Conservation (phyloP, 2,888 invertebrate species). For the Venusia cambrica region DNA sequence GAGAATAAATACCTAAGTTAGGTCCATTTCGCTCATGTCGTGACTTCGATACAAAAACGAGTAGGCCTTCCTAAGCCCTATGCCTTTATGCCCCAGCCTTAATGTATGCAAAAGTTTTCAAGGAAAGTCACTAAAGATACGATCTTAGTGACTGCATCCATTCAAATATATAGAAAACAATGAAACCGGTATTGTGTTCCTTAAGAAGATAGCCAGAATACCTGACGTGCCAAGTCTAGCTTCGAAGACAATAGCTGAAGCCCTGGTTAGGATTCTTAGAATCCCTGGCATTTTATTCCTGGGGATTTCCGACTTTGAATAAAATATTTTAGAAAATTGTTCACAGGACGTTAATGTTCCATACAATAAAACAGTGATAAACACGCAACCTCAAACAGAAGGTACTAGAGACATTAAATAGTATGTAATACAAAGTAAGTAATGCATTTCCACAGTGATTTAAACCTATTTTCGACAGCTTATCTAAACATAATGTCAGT, state of each 20-base stretch:
- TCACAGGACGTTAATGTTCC: too few relatives aligned
- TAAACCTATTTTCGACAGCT: too few relatives aligned
- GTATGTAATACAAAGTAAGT: too few relatives aligned
- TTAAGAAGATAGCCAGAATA: constrained; percentile 51
- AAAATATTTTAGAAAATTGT: too few relatives aligned
- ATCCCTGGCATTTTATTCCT: constrained; percentile 32
- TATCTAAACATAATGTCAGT: too few relatives aligned
- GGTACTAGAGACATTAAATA: too few relatives aligned
- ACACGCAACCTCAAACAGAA: too few relatives aligned
- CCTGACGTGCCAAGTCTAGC: constrained; percentile 49
- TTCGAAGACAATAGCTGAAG: constrained; percentile 47
- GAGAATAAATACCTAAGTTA: constrained; percentile 1
- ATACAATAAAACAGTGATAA: too few relatives aligned
- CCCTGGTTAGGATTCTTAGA: constrained; percentile 36
- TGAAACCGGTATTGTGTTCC: constrained; percentile 58
- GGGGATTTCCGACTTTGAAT: constrained; percentile 25
- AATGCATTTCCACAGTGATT: too few relatives aligned
- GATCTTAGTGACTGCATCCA: too few relatives aligned
- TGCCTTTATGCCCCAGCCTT: constrained; percentile 8
- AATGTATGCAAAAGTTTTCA: constrained; percentile 28
- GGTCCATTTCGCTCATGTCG: neutral
- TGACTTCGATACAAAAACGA: constrained; percentile 5
- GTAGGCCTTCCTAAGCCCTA: too few relatives aligned
- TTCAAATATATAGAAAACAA: constrained; percentile 59
- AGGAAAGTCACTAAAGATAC: constrained; percentile 47